These are phyloP conservation scores for Chauna torquata DNA, from an alignment of 2,113 vertebrate species.

Conservation along the genomic window DNA sequence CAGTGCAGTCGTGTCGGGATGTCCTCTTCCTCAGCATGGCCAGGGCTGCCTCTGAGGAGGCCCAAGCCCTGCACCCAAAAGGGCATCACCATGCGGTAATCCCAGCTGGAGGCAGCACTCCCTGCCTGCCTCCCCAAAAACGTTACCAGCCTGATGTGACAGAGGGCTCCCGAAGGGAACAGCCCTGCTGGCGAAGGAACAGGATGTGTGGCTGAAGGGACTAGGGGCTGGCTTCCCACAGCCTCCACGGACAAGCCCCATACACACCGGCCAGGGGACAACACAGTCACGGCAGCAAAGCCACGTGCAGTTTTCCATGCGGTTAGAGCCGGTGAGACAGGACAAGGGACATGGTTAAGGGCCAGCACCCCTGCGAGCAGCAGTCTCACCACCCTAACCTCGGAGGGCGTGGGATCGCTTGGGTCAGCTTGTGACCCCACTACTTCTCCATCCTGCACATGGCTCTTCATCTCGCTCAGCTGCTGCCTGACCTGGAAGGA, in stretches of 20 bases:
- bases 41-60: background rate
- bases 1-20: rapidly evolving
- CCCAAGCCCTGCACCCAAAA: background rate
- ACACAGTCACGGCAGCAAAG: background rate
- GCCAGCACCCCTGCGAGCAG: background rate
- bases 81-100: rapidly evolving
- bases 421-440: slow-evolving; percentile 70
- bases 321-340: background rate
- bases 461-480: slow-evolving; percentile 81
- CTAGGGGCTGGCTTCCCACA: background rate
- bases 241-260: background rate
- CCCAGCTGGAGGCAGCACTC: background rate
- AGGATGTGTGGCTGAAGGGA: background rate
- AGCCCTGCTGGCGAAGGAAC: background rate
- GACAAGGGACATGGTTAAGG: background rate
- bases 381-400: slow-evolving; percentile 79
- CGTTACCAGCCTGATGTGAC: background rate
- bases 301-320: background rate
- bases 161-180: background rate
- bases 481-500: slow-evolving; percentile 88
- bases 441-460: slow-evolving; percentile 73
- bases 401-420: slow-evolving; percentile 60
- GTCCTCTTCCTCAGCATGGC: background rate
- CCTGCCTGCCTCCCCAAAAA: background rate
- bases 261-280: background rate